phyloP scores from a whole-genome alignment of 2,113 vertebrate genomes.

The Tragelaphus imberbis region DNA sequence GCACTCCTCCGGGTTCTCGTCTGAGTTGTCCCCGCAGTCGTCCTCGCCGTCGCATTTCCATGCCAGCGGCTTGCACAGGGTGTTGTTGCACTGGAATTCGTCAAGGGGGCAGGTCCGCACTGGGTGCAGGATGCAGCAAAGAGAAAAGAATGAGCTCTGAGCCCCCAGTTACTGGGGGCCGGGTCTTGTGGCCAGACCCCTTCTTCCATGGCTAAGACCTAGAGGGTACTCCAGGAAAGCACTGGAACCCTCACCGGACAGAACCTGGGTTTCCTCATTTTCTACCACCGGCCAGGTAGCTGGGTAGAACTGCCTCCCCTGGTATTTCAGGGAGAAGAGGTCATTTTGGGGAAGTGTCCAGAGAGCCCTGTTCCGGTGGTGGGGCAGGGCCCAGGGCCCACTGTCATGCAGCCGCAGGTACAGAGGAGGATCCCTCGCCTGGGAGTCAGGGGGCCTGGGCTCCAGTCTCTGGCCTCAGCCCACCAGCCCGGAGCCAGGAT shows the following conservation, averaged over 20 bases:
- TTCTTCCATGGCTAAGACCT: background rate
- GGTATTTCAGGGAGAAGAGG: background rate
- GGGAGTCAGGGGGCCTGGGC: background rate
- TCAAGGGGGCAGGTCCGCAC: conserved; percentile 92
- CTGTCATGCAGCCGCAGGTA: background rate
- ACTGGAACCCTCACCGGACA: too few relatives aligned
- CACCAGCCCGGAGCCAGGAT: background rate
- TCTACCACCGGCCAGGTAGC: background rate
- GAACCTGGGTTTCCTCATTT: background rate
- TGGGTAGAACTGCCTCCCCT: background rate
- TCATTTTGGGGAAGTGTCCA: background rate
- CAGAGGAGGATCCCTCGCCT: background rate
- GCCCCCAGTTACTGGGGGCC: background rate
- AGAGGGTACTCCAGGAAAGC: background rate
- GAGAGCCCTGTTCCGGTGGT: background rate
- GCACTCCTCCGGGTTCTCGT: conserved; percentile 93
- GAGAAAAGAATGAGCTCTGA: background rate
- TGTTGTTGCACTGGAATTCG: conserved; percentile 98
- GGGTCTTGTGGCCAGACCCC: background rate
- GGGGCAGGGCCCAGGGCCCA: background rate
- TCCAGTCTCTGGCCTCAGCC: background rate
- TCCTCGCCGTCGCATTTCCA: conserved; percentile 98
- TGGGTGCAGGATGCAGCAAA: background rate
- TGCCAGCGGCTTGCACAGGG: conserved; percentile 92
- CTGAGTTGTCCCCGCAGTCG: conserved; percentile 96